phyloP scores from a whole-genome alignment of 2,113 vertebrate species.

The Syngnathus floridae region DNA sequence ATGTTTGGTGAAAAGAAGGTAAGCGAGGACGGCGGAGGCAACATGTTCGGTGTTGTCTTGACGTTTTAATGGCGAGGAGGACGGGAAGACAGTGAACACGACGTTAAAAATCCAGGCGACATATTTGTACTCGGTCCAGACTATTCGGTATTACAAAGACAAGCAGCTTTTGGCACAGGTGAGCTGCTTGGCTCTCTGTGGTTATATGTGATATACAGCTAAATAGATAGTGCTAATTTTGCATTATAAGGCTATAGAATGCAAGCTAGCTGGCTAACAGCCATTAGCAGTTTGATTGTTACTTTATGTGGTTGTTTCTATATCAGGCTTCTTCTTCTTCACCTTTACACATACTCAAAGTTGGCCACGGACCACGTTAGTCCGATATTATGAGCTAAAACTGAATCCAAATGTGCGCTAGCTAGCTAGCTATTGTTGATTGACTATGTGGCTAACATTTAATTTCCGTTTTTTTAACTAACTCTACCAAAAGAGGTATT shows the following conservation, averaged over 20 bases:
- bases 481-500: not conserved
- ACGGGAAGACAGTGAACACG: not conserved
- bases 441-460: too few relatives aligned
- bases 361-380: not conserved
- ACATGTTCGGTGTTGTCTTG: conserved; percentile 26
- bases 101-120: not conserved
- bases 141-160: conserved; percentile 8
- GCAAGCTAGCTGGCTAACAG: not conserved
- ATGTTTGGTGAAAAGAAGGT: conserved; percentile 61
- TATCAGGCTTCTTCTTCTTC: not conserved
- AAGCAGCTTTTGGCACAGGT: not conserved
- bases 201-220: conserved; percentile 1
- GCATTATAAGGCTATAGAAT: not conserved
- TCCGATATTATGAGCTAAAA: not conserved
- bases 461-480: not conserved
- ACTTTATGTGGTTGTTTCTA: not conserved
- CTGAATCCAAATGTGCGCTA: not conserved
- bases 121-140: not conserved
- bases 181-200: conserved; percentile 11
- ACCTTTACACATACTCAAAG: not conserved
- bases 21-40: conserved; percentile 31
- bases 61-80: conserved; percentile 39
- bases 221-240: not conserved
- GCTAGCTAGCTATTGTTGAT: not conserved
- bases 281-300: not conserved